These are phyloP conservation scores for Muraenolepis orangiensis DNA, from an alignment of 2,797 vertebrate species.

Conservation along the genomic window DNA sequence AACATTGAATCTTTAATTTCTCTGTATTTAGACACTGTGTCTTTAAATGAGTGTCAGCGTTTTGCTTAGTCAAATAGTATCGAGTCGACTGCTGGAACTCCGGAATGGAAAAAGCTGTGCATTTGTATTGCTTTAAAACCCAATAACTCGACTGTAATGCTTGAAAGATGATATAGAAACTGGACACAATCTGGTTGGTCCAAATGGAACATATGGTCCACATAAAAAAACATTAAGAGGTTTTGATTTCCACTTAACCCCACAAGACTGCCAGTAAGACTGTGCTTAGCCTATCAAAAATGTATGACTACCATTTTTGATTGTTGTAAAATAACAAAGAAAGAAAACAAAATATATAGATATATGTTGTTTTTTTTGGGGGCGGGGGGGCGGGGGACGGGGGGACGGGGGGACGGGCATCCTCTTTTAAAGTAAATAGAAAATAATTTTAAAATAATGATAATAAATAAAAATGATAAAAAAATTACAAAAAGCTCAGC, in stretches of 20 bases:
- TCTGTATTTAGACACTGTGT: not conserved
- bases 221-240: not conserved
- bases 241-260: constrained; percentile 25
- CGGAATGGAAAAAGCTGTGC: not conserved
- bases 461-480: constrained; percentile 52
- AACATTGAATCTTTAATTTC: not conserved
- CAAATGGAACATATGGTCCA: not conserved
- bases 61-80: not conserved
- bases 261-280: constrained; percentile 69
- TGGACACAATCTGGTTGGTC: constrained; percentile 7
- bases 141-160: not conserved
- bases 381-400: not conserved
- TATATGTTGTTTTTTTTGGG: constrained; percentile 26
- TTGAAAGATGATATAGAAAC: constrained; percentile 21
- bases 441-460: constrained; percentile 36
- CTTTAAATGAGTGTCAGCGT: not conserved
- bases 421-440: constrained; percentile 33
- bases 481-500: constrained; percentile 70
- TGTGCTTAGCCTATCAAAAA: constrained; percentile 90
- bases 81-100: not conserved
- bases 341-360: constrained; percentile 36
- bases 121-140: not conserved
- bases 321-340: constrained; percentile 55
- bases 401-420: constrained; percentile 26
- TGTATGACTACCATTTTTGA: constrained; percentile 76